Base-by-base conservation (phyloP, 2,888 invertebrate species). In the Frankliniella fusca region DNA sequence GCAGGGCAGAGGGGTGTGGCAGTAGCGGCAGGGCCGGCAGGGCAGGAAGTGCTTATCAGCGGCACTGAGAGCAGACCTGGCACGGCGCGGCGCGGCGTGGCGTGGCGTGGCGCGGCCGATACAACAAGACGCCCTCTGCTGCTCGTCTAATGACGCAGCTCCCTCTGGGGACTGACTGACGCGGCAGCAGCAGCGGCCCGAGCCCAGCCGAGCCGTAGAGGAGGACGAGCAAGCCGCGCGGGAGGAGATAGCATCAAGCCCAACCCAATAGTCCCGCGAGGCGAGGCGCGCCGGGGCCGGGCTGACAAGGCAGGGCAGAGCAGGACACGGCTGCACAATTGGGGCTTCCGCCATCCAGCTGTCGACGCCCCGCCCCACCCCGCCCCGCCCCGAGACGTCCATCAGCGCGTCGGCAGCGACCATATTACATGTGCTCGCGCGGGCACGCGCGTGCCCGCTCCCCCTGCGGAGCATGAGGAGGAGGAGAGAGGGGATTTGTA, bases 311-410 rank as follows among this genome's bases (percentile, higher is more conserved):
- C n/a, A n/a, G n/a, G n/a, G n/a, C n/a, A n/a, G n/a, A n/a, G n/a
- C n/a, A n/a, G n/a, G n/a, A n/a, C n/a, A n/a, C n/a, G 54, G 38
- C 38, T 38, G 54, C 54, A 54, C 70, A 76, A 76, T 76, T 76
- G 70, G 70, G 27, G 27, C 70, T 76, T 76, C 70, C 70, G 70
- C 70, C 27, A 27, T 27, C 70, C 70, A 76, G 70, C 70, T 76
- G 70, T n/a, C 70, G 70, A 11, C 70, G 11, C n/a, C 23, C 23
- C n/a, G 70, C 15, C 61, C 54, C 54, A 7, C 54, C 18, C 54
- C 15, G 54, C 54, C 18, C 61, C 18, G 61, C 61, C 20, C 61
- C 18, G 61, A 11, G 54, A 20, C 15, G 10, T 15, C 50, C 38
- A 38, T 38, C 38, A 38, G 38, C 38, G 38, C 38, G 38, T 38